phyloP scores from a whole-genome alignment of 2,888 invertebrate species.

The Theodoxus fluviatilis region DNA sequence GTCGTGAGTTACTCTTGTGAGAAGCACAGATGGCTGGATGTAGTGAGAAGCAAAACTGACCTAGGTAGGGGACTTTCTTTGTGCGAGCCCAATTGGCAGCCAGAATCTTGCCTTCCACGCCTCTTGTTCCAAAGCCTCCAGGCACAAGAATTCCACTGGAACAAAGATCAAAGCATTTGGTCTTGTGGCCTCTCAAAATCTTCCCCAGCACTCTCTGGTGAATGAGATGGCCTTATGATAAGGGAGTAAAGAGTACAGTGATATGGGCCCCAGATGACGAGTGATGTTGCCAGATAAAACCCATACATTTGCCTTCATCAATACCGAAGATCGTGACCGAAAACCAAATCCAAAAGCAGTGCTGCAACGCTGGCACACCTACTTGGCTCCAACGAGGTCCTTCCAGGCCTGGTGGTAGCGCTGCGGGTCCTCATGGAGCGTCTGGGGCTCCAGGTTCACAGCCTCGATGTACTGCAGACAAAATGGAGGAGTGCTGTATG shows the following conservation, averaged over 20 bases:
- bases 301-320: too few relatives aligned
- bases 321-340: too few relatives aligned
- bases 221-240: too few relatives aligned
- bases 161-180: constrained; percentile 31
- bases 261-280: too few relatives aligned
- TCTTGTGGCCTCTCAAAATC: too few relatives aligned
- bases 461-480: constrained; percentile 83
- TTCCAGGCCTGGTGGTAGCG: constrained; percentile 94
- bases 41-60: constrained; percentile 65
- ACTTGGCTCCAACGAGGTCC: constrained; percentile 76
- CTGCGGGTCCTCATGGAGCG: constrained; percentile 78
- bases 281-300: too few relatives aligned
- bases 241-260: too few relatives aligned
- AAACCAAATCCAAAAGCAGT: too few relatives aligned
- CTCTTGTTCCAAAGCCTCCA: constrained; percentile 95
- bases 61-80: constrained; percentile 88
- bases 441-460: constrained; percentile 81
- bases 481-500: too few relatives aligned
- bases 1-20: too few relatives aligned
- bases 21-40: too few relatives aligned
- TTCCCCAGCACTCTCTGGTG: too few relatives aligned
- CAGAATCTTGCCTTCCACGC: constrained; percentile 93
- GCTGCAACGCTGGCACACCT: constrained; percentile 30
- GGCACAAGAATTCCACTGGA: constrained; percentile 91
- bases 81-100: constrained; percentile 92